Conservation (phyloP, 2,888 invertebrate genomes). For the Pseudococcus jackbeardsleyi region DNA sequence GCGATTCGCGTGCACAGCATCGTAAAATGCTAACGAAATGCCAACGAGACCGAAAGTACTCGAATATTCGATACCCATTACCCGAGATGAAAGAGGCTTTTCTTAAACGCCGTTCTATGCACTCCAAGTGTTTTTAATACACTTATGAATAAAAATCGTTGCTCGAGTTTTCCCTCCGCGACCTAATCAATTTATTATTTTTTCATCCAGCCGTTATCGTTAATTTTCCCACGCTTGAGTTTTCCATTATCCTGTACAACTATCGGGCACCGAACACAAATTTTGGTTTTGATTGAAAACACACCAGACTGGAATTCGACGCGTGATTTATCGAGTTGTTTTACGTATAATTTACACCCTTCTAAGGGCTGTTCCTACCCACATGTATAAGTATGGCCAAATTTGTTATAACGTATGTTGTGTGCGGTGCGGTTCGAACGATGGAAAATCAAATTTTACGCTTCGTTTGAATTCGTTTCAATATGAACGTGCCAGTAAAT, state of each 20-base stretch:
- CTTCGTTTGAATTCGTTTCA: not conserved
- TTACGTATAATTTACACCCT: not conserved
- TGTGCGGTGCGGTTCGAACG: not conserved
- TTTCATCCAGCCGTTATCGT: not conserved
- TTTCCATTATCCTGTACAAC: no score
- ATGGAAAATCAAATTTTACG: not conserved
- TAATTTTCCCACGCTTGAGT: not conserved
- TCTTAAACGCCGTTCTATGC: not conserved
- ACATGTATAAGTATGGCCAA: not conserved
- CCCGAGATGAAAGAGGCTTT: not conserved
- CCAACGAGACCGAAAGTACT: not conserved
- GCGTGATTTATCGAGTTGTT: not conserved
- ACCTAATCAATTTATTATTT: not conserved
- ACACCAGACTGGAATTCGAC: not conserved
- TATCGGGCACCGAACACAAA: not conserved
- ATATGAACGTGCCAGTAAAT: not conserved
- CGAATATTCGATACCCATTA: not conserved
- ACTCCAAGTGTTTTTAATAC: not conserved
- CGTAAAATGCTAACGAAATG: not conserved
- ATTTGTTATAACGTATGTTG: not conserved
- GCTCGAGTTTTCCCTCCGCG: not conserved
- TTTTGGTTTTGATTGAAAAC: slow-evolving; percentile 2
- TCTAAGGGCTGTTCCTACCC: not conserved
- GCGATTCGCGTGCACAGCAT: slow-evolving; percentile 8
- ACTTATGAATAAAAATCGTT: not conserved